Percentiles rank a stretch among this genome's conserved stretches.
These are phyloP conservation scores for Oxygymnocypris stewartii DNA, from an alignment of 2,113 vertebrate genomes.

Conservation along the genomic window DNA sequence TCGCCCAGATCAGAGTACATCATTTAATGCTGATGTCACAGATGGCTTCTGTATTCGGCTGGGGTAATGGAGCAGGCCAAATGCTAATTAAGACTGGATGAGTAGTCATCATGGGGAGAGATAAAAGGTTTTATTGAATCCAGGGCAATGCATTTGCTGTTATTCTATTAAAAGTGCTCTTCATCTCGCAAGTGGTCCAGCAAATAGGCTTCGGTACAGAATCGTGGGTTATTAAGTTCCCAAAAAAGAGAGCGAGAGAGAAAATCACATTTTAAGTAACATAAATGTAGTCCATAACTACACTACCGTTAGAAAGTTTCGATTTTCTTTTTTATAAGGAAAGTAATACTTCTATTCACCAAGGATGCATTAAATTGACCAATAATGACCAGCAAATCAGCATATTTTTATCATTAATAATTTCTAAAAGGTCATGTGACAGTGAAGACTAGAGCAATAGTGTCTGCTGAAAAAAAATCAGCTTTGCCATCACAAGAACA, in stretches of 20 bases:
- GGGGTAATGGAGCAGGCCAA: conserved; percentile 24
- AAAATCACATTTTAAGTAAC: neutral
- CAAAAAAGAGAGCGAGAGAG: neutral
- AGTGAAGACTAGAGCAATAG: neutral
- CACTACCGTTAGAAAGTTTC: neutral
- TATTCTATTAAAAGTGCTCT: conserved; percentile 19
- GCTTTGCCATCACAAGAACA: neutral
- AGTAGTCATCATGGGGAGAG: conserved; percentile 2
- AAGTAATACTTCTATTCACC: neutral
- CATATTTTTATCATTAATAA: neutral
- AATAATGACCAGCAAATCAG: neutral
- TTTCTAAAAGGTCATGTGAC: neutral
- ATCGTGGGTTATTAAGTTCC: neutral
- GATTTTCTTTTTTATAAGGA: neutral
- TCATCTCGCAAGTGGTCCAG: neutral
- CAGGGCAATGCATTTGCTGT: neutral
- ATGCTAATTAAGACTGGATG: conserved; percentile 3
- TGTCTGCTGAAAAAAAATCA: neutral
- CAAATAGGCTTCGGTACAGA: neutral
- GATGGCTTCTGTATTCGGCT: conserved; percentile 20
- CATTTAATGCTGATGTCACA: conserved; percentile 35
- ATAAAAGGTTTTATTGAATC: conserved; percentile 10
- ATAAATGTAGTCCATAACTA: neutral
- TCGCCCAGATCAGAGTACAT: conserved; percentile 21
- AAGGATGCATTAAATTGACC: neutral